A percentile compares a stretch with the other conserved stretches of the same genome.
phyloP scores from a whole-genome alignment of 2,888 invertebrate genomes.

The Dynastes grantii region DNA sequence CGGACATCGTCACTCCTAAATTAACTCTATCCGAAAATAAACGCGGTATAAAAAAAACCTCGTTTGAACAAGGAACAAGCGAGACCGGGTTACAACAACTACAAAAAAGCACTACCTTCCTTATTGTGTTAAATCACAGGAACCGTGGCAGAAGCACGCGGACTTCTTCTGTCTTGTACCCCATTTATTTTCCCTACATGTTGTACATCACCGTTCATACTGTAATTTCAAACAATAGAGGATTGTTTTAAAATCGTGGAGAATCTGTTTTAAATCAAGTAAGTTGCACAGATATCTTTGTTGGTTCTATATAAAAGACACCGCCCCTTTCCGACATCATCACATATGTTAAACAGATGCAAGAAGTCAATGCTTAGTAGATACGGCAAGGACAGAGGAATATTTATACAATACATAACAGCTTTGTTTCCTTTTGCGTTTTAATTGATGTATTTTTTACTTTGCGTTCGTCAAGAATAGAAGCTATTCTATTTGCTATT shows the following conservation, averaged over 20 bases:
- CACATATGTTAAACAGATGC: conserved; percentile 56
- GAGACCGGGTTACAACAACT: conserved; percentile 6
- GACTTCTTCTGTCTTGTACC: conserved; percentile 51
- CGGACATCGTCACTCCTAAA: conserved; percentile 40
- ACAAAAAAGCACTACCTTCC: conserved; percentile 11
- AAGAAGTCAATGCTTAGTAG: conserved; percentile 35
- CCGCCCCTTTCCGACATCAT: conserved; percentile 54
- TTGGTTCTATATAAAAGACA: conserved; percentile 57
- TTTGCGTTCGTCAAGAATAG: neutral
- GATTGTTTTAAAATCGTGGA: conserved; percentile 57
- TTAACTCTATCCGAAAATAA: conserved; percentile 44
- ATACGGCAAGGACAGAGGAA: conserved; percentile 28
- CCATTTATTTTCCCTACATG: conserved; percentile 50
- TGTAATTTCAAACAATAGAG: conserved; percentile 58
- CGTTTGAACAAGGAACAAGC: conserved; percentile 21
- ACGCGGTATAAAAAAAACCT: conserved; percentile 24
- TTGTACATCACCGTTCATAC: conserved; percentile 34
- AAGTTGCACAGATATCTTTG: conserved; percentile 56
- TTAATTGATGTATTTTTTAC: neutral
- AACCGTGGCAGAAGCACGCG: conserved; percentile 28
- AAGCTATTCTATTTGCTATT: no score
- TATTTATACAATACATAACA: conserved; percentile 28
- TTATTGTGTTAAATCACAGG: conserved; percentile 40
- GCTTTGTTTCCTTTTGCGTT: conserved; percentile 32
- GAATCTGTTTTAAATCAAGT: conserved; percentile 59